Conservation (phyloP, 1,140 invertebrate species). For the Camponotus floridanus region DNA sequence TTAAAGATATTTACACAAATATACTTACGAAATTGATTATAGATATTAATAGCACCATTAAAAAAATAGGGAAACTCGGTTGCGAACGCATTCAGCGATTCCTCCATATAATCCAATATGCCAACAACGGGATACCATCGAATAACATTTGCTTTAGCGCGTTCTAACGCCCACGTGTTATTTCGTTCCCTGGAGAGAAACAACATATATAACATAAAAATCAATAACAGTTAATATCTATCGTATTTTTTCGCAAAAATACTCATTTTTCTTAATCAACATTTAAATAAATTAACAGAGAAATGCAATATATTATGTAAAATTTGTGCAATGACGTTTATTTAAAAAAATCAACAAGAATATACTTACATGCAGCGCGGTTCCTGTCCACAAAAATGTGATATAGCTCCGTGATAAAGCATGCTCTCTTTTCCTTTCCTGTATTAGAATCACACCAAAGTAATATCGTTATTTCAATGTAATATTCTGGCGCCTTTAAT, state of each 20-base stretch:
- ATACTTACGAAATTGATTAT: slow-evolving; percentile 87
- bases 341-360: background rate
- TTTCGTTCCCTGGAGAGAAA: slow-evolving; percentile 86
- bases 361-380: slow-evolving; percentile 87
- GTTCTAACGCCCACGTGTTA: slow-evolving; percentile 88
- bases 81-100: slow-evolving; percentile 88
- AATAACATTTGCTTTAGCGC: slow-evolving; percentile 89
- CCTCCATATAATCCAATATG: slow-evolving; percentile 89
- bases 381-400: slow-evolving; percentile 90
- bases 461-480: slow-evolving; percentile 10
- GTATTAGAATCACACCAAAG: slow-evolving; percentile 70
- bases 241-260: slow-evolving; percentile 16
- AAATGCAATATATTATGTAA: background rate
- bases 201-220: slow-evolving; percentile 32
- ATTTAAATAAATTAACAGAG: background rate
- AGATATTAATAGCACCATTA: slow-evolving; percentile 86
- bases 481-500: background rate
- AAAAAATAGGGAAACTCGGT: slow-evolving; percentile 88
- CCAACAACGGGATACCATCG: slow-evolving; percentile 90
- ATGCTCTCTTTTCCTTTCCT: slow-evolving; percentile 66
- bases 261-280: background rate
- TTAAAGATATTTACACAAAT: background rate
- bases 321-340: background rate
- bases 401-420: slow-evolving; percentile 84
- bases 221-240: background rate